Percentiles rank a stretch among this genome's conserved stretches.
These are phyloP conservation scores for Pygocentrus nattereri DNA, from an alignment of 2,797 vertebrate species.

Conservation along the genomic window DNA sequence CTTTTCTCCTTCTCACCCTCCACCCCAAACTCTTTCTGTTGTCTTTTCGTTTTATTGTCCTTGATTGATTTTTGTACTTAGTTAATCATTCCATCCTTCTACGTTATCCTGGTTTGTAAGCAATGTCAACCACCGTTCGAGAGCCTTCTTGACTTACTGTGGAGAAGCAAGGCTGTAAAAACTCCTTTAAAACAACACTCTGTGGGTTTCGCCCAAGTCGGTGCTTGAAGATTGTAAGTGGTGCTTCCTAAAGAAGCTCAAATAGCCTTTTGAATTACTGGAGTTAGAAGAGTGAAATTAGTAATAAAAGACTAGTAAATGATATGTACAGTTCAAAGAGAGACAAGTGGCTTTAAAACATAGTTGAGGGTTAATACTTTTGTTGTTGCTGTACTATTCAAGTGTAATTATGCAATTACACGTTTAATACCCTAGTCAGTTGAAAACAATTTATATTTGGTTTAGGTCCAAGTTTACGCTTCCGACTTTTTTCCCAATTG, in stretches of 20 bases:
- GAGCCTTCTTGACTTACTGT: slow-evolving; percentile 54
- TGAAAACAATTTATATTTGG: not conserved
- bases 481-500: not conserved
- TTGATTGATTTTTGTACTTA: slow-evolving; percentile 64
- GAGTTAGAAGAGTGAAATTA: slow-evolving; percentile 18
- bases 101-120: slow-evolving; percentile 57
- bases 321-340: not conserved
- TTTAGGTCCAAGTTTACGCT: not conserved
- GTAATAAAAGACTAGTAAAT: slow-evolving; percentile 3
- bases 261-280: slow-evolving; percentile 24
- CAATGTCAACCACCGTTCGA: slow-evolving; percentile 38
- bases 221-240: slow-evolving; percentile 31
- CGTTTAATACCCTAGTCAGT: not conserved
- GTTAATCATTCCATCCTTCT: slow-evolving; percentile 64
- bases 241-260: slow-evolving; percentile 30
- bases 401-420: not conserved
- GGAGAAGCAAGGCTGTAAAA: slow-evolving; percentile 49
- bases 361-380: not conserved
- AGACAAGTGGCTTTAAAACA: not conserved
- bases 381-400: not conserved
- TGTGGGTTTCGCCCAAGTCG: slow-evolving; percentile 37
- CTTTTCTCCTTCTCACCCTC: slow-evolving; percentile 80
- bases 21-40: slow-evolving; percentile 45
- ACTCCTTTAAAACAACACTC: slow-evolving; percentile 35
- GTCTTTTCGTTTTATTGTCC: slow-evolving; percentile 53